A percentile compares a stretch with the other conserved stretches of the same genome.
Evolutionary conservation across 1,140 invertebrate genomes (phyloP).

Genomic region (Drosophila pseudoananassae): DNA sequence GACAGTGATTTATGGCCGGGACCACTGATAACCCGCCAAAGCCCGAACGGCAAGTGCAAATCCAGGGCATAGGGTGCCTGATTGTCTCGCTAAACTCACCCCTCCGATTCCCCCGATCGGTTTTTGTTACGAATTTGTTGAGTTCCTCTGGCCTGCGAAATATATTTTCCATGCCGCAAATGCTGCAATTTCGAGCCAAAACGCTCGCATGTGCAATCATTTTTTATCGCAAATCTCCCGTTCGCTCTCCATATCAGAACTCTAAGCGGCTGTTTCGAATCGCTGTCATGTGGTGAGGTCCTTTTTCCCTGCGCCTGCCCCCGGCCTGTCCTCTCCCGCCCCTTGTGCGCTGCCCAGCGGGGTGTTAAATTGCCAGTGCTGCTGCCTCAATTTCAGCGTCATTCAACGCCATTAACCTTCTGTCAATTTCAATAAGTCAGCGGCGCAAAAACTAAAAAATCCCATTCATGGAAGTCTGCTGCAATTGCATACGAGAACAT

Average conservation of each 20-base stretch:
- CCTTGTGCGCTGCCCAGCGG: conserved; percentile 54
- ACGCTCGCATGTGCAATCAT: conserved; percentile 79
- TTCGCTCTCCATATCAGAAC: conserved; percentile 15
- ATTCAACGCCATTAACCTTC: conserved; percentile 79
- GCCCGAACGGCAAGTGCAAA: conserved; percentile 72
- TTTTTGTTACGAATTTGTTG: conserved; percentile 61
- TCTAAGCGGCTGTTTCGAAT: conserved; percentile 61
- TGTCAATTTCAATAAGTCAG: conserved; percentile 79
- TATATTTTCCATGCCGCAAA: conserved; percentile 79
- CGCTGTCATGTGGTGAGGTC: conserved; percentile 55
- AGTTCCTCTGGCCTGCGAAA: conserved; percentile 22
- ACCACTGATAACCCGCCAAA: conserved; percentile 76
- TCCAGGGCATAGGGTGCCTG: conserved; percentile 43
- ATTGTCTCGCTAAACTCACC: conserved; percentile 29
- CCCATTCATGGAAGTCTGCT: conserved; percentile 60
- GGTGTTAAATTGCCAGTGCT: conserved; percentile 75
- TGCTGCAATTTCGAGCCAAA: conserved; percentile 73
- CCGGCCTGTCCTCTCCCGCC: background rate
- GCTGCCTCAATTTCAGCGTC: conserved; percentile 42
- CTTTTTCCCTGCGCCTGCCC: conserved; percentile 9
- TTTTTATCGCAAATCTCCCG: conserved; percentile 77
- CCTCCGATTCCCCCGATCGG: background rate
- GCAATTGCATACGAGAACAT: conserved; percentile 62
- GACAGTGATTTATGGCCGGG: conserved; percentile 83
- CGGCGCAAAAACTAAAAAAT: conserved; percentile 22